Percentiles rank a stretch among this genome's conserved stretches.
phyloP scores from a whole-genome alignment of 2,113 vertebrate genomes.

The Acrocephalus kingi region DNA sequence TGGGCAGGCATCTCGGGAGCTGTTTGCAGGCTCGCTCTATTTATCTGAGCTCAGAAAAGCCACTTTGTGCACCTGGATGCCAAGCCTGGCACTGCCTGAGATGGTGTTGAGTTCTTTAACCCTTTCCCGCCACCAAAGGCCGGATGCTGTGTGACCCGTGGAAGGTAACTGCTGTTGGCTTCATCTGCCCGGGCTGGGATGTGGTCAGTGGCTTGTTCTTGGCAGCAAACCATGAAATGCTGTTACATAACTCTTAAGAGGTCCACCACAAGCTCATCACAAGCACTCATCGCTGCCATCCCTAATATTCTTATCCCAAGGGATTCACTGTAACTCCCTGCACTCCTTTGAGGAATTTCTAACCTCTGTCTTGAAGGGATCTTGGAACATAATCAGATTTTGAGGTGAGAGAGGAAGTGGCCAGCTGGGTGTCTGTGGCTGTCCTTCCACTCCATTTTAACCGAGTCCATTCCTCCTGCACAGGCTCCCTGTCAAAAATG shows the following conservation, averaged over 20 bases:
- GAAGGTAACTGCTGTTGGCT: neutral
- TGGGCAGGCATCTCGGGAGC: neutral
- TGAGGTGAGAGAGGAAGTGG: neutral
- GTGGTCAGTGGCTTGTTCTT: neutral
- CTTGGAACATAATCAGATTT: neutral
- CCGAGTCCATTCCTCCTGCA: fast-evolving
- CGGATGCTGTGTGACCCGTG: fast-evolving
- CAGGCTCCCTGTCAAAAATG: neutral
- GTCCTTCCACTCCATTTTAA: neutral
- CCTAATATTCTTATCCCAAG: neutral
- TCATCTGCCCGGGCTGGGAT: neutral
- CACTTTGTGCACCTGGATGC: conserved; percentile 32
- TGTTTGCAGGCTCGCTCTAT: neutral
- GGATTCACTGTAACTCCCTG: neutral
- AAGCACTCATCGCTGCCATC: neutral
- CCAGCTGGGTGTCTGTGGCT: neutral
- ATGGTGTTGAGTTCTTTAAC: conserved; percentile 9
- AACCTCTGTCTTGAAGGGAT: neutral
- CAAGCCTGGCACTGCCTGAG: conserved; percentile 9
- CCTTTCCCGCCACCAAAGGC: neutral
- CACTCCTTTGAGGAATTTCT: neutral
- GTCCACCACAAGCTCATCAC: neutral
- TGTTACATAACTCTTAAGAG: neutral
- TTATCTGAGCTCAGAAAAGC: conserved; percentile 31
- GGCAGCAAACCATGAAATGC: neutral